phyloP scores from a whole-genome alignment of 1,140 invertebrate genomes.

The Teleogryllus occipitalis region DNA sequence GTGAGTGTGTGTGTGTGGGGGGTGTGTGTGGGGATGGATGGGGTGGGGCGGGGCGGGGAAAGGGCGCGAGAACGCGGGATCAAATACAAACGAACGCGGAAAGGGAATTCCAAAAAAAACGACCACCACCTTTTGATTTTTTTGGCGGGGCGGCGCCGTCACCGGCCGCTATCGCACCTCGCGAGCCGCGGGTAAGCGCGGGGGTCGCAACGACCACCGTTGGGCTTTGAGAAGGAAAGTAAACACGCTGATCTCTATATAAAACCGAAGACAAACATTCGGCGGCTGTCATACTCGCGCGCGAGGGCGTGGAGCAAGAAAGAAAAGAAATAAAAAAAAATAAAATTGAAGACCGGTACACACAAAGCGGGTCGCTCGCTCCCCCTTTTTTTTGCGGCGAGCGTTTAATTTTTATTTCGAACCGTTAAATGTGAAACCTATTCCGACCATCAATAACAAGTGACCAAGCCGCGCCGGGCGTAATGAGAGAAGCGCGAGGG shows the following conservation, averaged over 20 bases:
- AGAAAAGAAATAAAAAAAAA: background rate
- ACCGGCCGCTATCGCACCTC: too few species aligned
- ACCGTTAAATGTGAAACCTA: background rate
- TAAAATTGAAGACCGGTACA: background rate
- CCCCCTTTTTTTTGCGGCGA: background rate
- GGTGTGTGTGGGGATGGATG: too few species aligned
- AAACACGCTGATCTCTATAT: conserved; percentile 4
- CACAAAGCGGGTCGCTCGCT: background rate
- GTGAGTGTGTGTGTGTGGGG: too few species aligned
- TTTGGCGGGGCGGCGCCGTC: too few species aligned
- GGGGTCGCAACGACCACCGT: too few species aligned
- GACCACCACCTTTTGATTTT: too few species aligned
- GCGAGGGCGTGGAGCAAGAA: background rate
- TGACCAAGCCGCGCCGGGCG: background rate
- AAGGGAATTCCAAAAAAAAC: too few species aligned
- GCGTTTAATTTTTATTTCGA: background rate
- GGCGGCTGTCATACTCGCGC: background rate
- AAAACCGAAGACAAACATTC: background rate
- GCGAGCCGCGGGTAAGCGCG: too few species aligned
- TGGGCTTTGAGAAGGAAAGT: background rate
- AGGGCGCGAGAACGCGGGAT: too few species aligned
- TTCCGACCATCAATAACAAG: background rate
- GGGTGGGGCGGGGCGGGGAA: too few species aligned
- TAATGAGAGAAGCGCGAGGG: background rate
- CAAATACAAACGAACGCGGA: too few species aligned